Evolutionary conservation across 2,888 invertebrate genomes (phyloP).

Genomic region (Agrypnus murinus): DNA sequence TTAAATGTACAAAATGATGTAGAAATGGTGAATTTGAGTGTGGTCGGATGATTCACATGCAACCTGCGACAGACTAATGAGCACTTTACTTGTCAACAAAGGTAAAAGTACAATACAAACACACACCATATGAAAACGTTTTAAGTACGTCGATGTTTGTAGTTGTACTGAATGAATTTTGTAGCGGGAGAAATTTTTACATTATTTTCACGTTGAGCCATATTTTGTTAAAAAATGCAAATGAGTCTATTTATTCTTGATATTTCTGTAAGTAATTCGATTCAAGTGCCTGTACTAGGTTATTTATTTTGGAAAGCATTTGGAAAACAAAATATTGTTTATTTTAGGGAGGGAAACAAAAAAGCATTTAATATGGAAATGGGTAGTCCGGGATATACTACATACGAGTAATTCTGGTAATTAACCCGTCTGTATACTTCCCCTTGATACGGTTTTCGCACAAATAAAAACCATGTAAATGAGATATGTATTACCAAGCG

Average conservation of each 20-base stretch:
- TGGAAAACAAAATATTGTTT: no score
- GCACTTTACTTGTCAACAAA: background rate
- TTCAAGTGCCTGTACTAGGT: no score
- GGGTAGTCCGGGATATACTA: background rate
- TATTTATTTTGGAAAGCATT: no score
- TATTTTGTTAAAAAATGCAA: no score
- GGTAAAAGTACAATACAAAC: slow-evolving; percentile 34
- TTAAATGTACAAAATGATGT: background rate
- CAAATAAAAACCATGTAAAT: slow-evolving; percentile 1
- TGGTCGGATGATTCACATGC: background rate
- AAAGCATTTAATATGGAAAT: no score
- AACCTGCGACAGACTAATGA: slow-evolving; percentile 3
- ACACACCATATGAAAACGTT: background rate
- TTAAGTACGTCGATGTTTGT: background rate
- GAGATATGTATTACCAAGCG: slow-evolving; percentile 17
- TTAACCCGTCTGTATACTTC: background rate
- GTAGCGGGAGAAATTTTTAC: no score
- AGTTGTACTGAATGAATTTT: no score
- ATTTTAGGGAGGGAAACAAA: no score
- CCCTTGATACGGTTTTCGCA: background rate
- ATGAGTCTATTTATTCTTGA: no score
- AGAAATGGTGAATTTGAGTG: background rate
- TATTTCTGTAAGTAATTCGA: no score
- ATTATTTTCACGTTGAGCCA: no score
- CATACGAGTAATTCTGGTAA: no score